Evolutionary conservation across 1,140 invertebrate genomes (phyloP), one percentile per base, ranked within the genome.

Genomic region (Hypothenemus hampei): DNA sequence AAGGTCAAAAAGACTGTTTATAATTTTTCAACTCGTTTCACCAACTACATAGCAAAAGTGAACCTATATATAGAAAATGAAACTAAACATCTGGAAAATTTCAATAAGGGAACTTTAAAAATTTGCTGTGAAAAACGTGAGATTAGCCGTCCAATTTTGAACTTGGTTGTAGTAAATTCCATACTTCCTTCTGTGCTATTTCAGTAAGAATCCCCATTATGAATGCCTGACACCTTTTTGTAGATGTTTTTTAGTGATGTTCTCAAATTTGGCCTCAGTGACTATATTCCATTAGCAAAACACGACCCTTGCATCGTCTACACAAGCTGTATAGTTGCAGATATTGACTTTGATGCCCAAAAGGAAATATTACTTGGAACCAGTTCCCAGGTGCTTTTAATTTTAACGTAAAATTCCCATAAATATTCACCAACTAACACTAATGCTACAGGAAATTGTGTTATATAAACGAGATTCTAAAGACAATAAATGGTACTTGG

Each of bases 351-450:
- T 77, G 85, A 88, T 73, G 82, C 83, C 0, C 60, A 73, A 36
- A 80, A 83, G 68, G 85, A 88, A 73, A 81, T 89, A 56, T 59
- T 88, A 7, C 63, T 88, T 31, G 86, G 86, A 54, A 88, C 81
- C 6, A 87, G 84, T 73, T 74, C 73, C 40, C 76, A 81, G 61
- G 78, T 78, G n/a, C 13, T 18, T 29, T 26, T 35, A 16, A 33
- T 45, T 26, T 20, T 3, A n/a, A n/a, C n/a, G n/a, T n/a, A n/a
- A n/a, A n/a, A n/a, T n/a, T n/a, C n/a, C n/a, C n/a, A n/a, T 43
- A 20, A 10, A 43, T 43, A 43, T 31, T 29, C n/a, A 7, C n/a
- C n/a, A 29, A 6, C n/a, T 29, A 29, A 6, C 26, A 7, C 26
- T n/a, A 3, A 19, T 16, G 1, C 7, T 54, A 31, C 59, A 81